phyloP scores from a whole-genome alignment of 2,113 vertebrate species.

The Myotis lucifugus region DNA sequence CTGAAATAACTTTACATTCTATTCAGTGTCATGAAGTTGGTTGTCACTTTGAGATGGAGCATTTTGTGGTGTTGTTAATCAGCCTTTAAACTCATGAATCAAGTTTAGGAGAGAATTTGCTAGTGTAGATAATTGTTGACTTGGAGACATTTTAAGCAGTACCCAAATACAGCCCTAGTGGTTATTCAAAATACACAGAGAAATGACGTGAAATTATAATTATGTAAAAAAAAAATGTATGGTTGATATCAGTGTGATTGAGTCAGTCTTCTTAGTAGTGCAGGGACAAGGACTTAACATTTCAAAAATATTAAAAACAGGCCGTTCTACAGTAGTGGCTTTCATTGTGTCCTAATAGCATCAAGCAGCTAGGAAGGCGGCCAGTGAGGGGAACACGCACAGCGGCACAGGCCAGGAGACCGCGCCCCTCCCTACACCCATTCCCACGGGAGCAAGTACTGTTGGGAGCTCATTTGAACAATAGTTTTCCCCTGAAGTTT shows the following conservation, averaged over 20 bases:
- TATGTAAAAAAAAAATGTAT: neutral
- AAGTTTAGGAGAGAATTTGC: neutral
- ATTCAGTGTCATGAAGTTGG: neutral
- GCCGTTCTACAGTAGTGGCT: neutral
- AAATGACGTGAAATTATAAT: neutral
- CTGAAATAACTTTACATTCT: neutral
- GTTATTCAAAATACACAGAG: neutral
- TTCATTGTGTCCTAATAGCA: neutral
- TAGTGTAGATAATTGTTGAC: neutral
- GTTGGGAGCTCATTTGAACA: neutral
- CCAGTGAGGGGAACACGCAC: neutral
- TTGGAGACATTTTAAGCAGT: neutral
- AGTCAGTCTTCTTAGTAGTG: neutral
- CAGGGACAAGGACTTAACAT: neutral
- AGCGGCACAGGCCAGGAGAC: neutral
- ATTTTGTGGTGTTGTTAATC: neutral
- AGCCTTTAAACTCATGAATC: constrained; percentile 13
- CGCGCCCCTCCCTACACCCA: neutral
- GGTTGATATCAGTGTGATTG: neutral
- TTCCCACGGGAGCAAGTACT: neutral
- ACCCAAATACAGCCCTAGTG: neutral
- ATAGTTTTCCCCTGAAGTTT: neutral
- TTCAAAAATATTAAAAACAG: neutral
- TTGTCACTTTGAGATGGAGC: neutral
- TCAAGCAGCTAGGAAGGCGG: neutral